phyloP scores from a whole-genome alignment of 2,797 vertebrate species.

The Mycteria americana region DNA sequence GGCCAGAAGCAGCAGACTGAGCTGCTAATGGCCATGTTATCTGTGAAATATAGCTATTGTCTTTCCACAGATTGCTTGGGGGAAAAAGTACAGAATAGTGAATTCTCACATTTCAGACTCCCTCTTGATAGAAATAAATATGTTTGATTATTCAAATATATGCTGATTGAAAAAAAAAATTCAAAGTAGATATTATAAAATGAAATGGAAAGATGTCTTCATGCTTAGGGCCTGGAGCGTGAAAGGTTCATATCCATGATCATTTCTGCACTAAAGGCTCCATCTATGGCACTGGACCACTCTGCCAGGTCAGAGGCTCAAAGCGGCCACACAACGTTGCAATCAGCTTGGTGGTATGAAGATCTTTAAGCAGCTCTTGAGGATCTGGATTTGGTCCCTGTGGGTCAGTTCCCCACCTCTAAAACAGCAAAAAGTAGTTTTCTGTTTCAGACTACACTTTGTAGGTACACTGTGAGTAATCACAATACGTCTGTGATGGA shows the following conservation, averaged over 20 bases:
- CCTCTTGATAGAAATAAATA: constrained; percentile 36
- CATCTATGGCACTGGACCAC: background rate
- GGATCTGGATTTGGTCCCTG: background rate
- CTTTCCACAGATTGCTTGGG: background rate
- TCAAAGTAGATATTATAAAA: background rate
- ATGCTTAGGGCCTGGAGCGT: background rate
- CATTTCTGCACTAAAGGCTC: background rate
- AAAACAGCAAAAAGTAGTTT: background rate
- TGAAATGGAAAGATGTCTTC: background rate
- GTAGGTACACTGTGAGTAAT: background rate
- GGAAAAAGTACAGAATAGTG: background rate
- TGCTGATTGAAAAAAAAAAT: constrained; percentile 25
- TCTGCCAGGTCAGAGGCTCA: background rate
- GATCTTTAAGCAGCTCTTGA: background rate
- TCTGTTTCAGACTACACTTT: background rate
- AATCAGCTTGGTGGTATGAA: background rate
- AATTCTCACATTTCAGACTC: constrained; percentile 28
- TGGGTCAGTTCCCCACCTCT: background rate
- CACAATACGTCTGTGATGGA: background rate
- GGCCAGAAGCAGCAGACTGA: constrained; percentile 25
- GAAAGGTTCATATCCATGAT: background rate
- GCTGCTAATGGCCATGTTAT: constrained; percentile 17
- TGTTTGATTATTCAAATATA: constrained; percentile 36
- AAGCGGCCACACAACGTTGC: background rate
- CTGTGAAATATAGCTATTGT: constrained; percentile 29